Conservation (phyloP, 2,797 vertebrate genomes). For the Anableps anableps region DNA sequence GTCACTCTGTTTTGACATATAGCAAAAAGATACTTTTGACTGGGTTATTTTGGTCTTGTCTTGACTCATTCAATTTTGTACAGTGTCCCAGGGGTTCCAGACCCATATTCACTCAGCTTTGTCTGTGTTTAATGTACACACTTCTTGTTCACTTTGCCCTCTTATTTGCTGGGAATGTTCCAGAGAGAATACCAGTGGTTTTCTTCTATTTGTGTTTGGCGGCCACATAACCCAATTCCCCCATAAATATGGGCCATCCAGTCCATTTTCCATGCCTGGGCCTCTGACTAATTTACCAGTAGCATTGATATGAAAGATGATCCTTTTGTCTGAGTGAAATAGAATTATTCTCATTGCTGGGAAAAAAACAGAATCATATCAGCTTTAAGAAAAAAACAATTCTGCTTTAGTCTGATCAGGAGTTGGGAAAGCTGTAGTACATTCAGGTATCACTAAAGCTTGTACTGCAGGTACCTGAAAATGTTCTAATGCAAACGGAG, state of each 20-base stretch:
- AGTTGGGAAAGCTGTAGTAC: constrained; percentile 28
- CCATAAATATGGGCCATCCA: constrained; percentile 71
- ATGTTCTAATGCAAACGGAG: constrained; percentile 44
- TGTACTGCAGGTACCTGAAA: constrained; percentile 15
- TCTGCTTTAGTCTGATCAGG: constrained; percentile 20
- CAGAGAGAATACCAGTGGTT: constrained; percentile 59
- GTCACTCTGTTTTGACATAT: constrained; percentile 25
- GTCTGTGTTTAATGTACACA: constrained; percentile 62
- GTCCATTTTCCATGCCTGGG: constrained; percentile 72
- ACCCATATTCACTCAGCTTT: constrained; percentile 41
- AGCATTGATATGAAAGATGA: constrained; percentile 69
- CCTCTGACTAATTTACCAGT: constrained; percentile 66
- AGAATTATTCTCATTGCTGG: constrained; percentile 66
- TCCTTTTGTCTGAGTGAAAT: constrained; percentile 69
- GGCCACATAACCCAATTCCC: constrained; percentile 68
- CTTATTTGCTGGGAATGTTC: constrained; percentile 47
- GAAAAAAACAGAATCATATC: constrained; percentile 65
- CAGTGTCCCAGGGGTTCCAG: constrained; percentile 28
- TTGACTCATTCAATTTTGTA: constrained; percentile 39
- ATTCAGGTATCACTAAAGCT: constrained; percentile 39
- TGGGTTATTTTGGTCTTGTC: constrained; percentile 13
- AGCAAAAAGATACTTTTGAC: not conserved
- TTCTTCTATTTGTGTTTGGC: constrained; percentile 67
- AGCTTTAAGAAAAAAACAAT: constrained; percentile 33
- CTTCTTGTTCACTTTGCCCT: constrained; percentile 11